Base-by-base conservation (phyloP, 2,888 invertebrate species). In the Rotaria socialis region DNA sequence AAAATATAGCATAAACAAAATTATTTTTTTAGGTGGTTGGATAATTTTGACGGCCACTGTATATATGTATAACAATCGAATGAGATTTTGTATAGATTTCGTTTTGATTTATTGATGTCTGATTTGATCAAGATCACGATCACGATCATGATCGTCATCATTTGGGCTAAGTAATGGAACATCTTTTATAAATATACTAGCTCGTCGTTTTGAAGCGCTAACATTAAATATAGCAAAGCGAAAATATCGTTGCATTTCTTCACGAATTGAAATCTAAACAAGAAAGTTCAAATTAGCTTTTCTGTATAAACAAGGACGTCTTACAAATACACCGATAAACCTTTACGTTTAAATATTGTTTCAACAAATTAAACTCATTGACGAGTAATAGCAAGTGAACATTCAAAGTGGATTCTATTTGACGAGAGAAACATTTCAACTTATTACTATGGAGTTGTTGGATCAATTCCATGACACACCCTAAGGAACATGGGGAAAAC, bases 151-250 rank as follows among this genome's bases (percentile, higher is more conserved):
- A 19, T 67, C 67, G 6, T 67, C 35, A 41, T 41, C 35, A 67
- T 67, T 19, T 47, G 43, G 4, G n/a, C n/a, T 47, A 3, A 80
- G 80, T 43, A 80, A n/a, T 43, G 80, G 80, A 47, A 47, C 80
- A 43, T 80, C 80, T 47, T 47, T 80, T 22, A 80, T 47, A 47
- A 47, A 80, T 6, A 80, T 22, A 80, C 80, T 80, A 24, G 80
- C 80, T 24, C 80, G 80, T n/a, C 80, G 80, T 80, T 80, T 80
- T n/a, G 80, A 43, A n/a, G 80, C 43, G 19, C 80, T 47, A 11
- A 80, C 80, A 80, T 80, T 80, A 10, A 80, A 80, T 80, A 80
- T 80, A 80, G 80, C 80, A 80, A 47, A 80, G 47, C 80, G 80
- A 47, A 80, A 80, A 47, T 80, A 80, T 11, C 80, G 80, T 80